Conservation (phyloP, 1,140 invertebrate genomes). For the Lamellibrachia luymesi region DNA sequence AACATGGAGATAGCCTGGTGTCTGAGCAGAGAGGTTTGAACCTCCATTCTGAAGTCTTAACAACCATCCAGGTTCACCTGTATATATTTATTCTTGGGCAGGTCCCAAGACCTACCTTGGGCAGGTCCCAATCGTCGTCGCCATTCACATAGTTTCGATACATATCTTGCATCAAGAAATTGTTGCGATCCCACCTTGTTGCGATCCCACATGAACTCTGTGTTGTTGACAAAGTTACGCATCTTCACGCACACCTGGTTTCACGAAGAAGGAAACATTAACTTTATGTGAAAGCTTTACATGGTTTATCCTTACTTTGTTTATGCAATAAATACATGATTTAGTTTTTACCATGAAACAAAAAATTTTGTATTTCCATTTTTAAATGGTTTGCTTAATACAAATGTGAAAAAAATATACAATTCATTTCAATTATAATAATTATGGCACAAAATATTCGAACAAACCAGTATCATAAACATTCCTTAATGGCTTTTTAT, state of each 20-base stretch:
- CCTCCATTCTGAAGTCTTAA: too few relatives aligned
- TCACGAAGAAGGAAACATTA: conserved; percentile 19
- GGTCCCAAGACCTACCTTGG: conserved; percentile 36
- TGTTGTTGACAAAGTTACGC: conserved; percentile 60
- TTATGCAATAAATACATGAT: too few relatives aligned
- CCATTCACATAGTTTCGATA: conserved; percentile 65
- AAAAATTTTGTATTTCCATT: too few relatives aligned
- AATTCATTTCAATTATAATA: not conserved
- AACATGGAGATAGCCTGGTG: too few relatives aligned
- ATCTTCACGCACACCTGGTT: conserved; percentile 61
- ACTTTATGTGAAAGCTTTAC: not conserved
- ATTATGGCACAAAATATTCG: conserved; percentile 34
- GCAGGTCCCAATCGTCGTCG: conserved; percentile 55
- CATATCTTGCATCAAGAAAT: conserved; percentile 68
- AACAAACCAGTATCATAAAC: too few relatives aligned
- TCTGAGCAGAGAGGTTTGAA: conserved; percentile 13
- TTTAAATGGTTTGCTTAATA: not conserved
- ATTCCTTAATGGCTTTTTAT: too few relatives aligned
- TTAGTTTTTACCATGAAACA: too few relatives aligned
- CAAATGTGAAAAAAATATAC: not conserved
- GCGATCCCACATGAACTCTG: conserved; percentile 64
- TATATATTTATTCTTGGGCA: not conserved
- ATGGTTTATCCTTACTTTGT: not conserved
- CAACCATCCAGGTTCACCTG: too few relatives aligned
- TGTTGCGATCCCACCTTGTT: conserved; percentile 64